A percentile compares a stretch with the other conserved stretches of the same genome.
These are phyloP conservation scores for Thyatira batis DNA, from an alignment of 2,888 invertebrate genomes.

Conservation along the genomic window DNA sequence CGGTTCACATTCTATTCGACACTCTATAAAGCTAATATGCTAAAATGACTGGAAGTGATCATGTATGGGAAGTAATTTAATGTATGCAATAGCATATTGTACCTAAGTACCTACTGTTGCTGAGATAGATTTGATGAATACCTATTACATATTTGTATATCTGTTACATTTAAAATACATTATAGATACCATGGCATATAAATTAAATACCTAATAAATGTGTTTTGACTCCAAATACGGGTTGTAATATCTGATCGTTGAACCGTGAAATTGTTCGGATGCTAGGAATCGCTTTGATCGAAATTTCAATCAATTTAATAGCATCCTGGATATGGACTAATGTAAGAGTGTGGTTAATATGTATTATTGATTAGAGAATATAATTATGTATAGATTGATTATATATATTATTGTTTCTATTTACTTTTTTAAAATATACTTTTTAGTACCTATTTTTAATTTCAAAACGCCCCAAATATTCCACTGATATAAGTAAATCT, in stretches of 20 bases:
- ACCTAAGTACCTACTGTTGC: too few species aligned
- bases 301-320: neutral
- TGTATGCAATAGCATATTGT: too few species aligned
- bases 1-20: conserved; percentile 25
- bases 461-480: too few species aligned
- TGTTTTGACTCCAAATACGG: conserved; percentile 7
- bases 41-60: conserved; percentile 9
- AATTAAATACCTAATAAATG: neutral
- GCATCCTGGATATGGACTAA: neutral
- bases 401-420: too few species aligned
- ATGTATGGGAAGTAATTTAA: conserved; percentile 1
- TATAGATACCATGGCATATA: neutral
- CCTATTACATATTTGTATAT: neutral
- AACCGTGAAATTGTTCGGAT: conserved; percentile 22
- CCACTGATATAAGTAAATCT: too few species aligned
- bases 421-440: too few species aligned
- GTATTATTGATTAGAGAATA: too few species aligned
- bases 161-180: neutral
- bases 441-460: too few species aligned
- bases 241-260: conserved; percentile 22
- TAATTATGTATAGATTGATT: too few species aligned
- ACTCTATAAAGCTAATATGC: conserved; percentile 12
- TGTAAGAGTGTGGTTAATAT: too few species aligned
- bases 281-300: neutral
- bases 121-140: conserved; percentile 7